Evolutionary conservation across 2,113 vertebrate genomes (phyloP).

Genomic region (Triplophysa siluroides): DNA sequence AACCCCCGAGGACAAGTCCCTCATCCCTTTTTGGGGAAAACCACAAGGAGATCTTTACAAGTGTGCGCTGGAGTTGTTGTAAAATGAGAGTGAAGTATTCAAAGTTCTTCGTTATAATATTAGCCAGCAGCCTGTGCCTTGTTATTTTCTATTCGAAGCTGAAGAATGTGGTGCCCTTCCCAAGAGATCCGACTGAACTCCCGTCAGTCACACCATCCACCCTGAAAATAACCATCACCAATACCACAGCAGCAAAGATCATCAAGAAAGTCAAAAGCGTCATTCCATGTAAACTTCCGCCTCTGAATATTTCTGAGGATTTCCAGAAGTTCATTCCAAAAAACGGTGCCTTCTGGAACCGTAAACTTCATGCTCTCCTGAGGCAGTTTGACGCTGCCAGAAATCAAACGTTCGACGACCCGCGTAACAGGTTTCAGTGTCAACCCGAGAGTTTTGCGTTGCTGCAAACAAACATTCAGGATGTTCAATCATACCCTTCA

Average conservation of each 20-base stretch:
- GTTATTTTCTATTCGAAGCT: slow-evolving; percentile 59
- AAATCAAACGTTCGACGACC: neutral
- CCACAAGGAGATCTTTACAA: neutral
- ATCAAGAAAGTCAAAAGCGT: neutral
- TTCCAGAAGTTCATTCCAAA: slow-evolving; percentile 59
- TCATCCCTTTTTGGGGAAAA: neutral
- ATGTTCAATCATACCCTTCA: slow-evolving; percentile 63
- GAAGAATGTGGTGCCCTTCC: neutral
- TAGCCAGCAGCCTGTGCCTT: slow-evolving; percentile 52
- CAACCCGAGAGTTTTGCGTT: slow-evolving; percentile 51
- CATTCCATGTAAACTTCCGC: accelerated
- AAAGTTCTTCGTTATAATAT: slow-evolving; percentile 28
- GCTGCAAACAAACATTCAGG: slow-evolving; percentile 67
- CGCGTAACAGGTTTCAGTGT: slow-evolving; percentile 50
- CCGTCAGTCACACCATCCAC: accelerated
- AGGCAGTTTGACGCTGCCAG: neutral
- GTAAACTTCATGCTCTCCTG: slow-evolving; percentile 58
- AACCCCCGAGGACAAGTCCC: neutral
- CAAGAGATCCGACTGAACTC: neutral
- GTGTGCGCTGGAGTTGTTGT: neutral
- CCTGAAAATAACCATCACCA: neutral
- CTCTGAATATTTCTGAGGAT: slow-evolving; percentile 44
- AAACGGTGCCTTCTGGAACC: slow-evolving; percentile 72
- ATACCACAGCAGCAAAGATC: neutral
- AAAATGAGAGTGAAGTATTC: slow-evolving; percentile 47